Percentiles rank a stretch among this genome's conserved stretches.
These are phyloP conservation scores for Lemur catta DNA, from an alignment of 2,797 vertebrate species.

Conservation along the genomic window DNA sequence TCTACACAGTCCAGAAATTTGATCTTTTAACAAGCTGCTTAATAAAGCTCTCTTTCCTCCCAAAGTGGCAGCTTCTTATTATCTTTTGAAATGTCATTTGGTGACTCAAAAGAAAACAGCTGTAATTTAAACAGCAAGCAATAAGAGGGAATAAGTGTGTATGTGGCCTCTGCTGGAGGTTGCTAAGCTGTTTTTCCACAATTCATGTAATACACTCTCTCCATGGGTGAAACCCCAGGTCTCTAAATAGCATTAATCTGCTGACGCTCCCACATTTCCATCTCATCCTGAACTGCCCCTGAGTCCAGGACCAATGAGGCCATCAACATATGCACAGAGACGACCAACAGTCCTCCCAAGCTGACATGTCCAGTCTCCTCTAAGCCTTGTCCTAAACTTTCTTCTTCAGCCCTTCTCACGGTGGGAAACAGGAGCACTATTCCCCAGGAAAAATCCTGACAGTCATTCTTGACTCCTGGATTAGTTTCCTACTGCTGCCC, in stretches of 20 bases:
- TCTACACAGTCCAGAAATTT: constrained; percentile 22
- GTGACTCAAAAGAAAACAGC: constrained; percentile 68
- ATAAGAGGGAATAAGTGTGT: constrained; percentile 16
- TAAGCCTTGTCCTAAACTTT: neutral
- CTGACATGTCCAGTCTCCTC: neutral
- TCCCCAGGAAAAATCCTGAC: neutral
- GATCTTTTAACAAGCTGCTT: constrained; percentile 40
- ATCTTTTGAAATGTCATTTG: constrained; percentile 72
- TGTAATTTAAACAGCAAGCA: constrained; percentile 67
- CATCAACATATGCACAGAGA: too few species aligned
- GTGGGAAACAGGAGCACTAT: neutral
- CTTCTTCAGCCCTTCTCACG: neutral
- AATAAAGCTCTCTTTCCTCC: constrained; percentile 27
- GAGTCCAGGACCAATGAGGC: neutral
- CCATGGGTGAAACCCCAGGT: neutral
- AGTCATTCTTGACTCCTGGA: neutral
- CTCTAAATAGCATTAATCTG: neutral
- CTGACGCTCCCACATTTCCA: neutral
- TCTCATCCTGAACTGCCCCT: neutral
- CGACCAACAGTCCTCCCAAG: neutral
- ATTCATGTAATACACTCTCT: neutral
- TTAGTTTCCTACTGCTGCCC: neutral
- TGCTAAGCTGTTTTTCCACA: constrained; percentile 1
- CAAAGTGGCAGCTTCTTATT: constrained; percentile 59
- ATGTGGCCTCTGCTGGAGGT: constrained; percentile 22